Base-by-base conservation (phyloP, 1,140 invertebrate species). In the Diabrotica virgifera region DNA sequence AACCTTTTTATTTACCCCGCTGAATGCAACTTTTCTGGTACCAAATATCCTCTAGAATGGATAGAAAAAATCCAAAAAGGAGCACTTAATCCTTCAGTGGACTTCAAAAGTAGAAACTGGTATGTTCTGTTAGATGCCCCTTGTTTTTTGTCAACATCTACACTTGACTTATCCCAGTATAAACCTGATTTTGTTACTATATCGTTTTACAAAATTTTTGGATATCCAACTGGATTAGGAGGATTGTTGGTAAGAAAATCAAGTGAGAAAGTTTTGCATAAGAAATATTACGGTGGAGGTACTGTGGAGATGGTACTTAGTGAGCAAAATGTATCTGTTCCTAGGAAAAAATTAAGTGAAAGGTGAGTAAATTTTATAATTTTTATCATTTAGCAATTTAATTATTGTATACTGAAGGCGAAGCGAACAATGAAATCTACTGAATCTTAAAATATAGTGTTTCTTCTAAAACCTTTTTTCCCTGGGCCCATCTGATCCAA, bases 191-290 rank as follows among this genome's bases (percentile, higher is more conserved):
- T 97, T 84, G 86, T 97, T 0, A 87, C 87, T 57, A 46, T 98
- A 5, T 98, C 96, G 2, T 98, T 98, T 82, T 98, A 98, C 81
- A 99, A 99, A 85, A 94, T 99, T 74, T 98, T 99, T 84, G 97
- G 97, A 5, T 97, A 91, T 81, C 96, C 97, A 6, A 97, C 95
- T 63, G 96, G 91, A n/a, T 78, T 92, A 69, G 96, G 96, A 36
- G 94, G 93, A 46, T 78, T 98, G 5, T 73, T 98, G 55, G 88
- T 98, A 0, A 87, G 84, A 71, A 91, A 92, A 74, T 78, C 79
- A 1, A 89, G 87, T 70, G 80, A 82, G 5, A 36, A 84, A 72
- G 76, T 86, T 14, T 80, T 97, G 54, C 79, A 85, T 10, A 93
- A 90, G 82, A 82, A 79, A 52, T 97, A 94, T 78, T 97, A 93